A percentile compares a stretch with the other conserved stretches of the same genome.
Conservation (phyloP, 2,888 invertebrate species). For the Caenorhabditis japonica region DNA sequence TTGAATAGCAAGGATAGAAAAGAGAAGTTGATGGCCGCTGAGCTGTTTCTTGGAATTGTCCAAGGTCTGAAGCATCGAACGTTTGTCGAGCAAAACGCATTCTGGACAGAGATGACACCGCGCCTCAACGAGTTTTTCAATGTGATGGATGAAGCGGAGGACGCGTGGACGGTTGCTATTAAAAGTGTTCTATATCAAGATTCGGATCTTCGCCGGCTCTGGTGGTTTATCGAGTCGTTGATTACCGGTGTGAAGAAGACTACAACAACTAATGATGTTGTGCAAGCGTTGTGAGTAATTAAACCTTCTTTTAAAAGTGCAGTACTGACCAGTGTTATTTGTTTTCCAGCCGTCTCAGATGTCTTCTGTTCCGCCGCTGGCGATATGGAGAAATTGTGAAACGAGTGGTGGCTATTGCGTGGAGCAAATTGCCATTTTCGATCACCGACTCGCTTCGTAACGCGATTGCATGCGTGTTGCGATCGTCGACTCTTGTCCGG, state of each 20-base stretch:
- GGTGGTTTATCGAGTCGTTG: conserved; percentile 60
- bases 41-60: conserved; percentile 58
- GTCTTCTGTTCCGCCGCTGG: conserved; percentile 47
- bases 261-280: conserved; percentile 25
- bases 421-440: conserved; percentile 42
- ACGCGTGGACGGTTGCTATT: conserved; percentile 27
- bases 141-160: conserved; percentile 44
- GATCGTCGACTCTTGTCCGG: neutral
- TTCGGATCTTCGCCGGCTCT: conserved; percentile 55
- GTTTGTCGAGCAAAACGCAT: conserved; percentile 40
- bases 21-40: conserved; percentile 54
- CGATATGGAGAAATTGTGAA: conserved; percentile 50
- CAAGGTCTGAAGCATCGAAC: conserved; percentile 53
- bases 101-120: conserved; percentile 45
- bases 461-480: conserved; percentile 18
- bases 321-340: too few species aligned
- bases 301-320: too few species aligned
- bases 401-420: conserved; percentile 49
- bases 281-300: conserved; percentile 12
- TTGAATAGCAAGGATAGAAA: conserved; percentile 17
- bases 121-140: conserved; percentile 42
- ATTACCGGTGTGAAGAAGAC: conserved; percentile 35
- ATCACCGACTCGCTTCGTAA: conserved; percentile 45
- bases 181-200: neutral
- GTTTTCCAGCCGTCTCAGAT: conserved; percentile 54